phyloP scores from a whole-genome alignment of 2,888 invertebrate genomes.

The Acrocyrtus sp. region DNA sequence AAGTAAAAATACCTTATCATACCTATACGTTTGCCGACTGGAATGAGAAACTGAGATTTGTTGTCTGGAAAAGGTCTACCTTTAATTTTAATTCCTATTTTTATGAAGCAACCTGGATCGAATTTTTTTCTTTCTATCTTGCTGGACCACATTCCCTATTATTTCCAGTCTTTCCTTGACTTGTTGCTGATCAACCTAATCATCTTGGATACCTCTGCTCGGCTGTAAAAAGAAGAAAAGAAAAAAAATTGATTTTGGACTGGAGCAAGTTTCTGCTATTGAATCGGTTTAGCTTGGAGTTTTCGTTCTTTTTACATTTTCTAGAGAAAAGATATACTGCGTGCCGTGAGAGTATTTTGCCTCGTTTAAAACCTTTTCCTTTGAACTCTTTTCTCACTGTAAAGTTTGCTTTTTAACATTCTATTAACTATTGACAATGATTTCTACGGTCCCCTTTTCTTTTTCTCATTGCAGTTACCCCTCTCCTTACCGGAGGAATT shows the following conservation, averaged over 20 bases:
- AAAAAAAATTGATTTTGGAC: conserved; percentile 11
- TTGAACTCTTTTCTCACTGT: background rate
- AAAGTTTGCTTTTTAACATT: conserved; percentile 2
- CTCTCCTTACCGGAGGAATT: too few relatives aligned
- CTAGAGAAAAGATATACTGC: conserved; percentile 11
- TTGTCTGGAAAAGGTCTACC: conserved; percentile 37
- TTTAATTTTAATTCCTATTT: conserved; percentile 24
- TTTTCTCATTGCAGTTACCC: background rate
- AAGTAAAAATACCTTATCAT: too few relatives aligned
- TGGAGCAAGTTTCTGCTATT: too few relatives aligned
- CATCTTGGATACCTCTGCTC: too few relatives aligned
- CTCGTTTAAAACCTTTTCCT: background rate
- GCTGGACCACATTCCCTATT: conserved; percentile 36
- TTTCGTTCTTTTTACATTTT: too few relatives aligned
- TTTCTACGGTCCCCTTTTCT: conserved; percentile 1
- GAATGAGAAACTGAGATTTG: conserved; percentile 48
- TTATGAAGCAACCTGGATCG: too few relatives aligned
- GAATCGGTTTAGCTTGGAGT: too few relatives aligned
- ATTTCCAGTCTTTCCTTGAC: conserved; percentile 41
- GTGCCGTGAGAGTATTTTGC: conserved; percentile 35
- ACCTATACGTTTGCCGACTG: too few relatives aligned
- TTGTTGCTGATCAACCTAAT: conserved; percentile 11
- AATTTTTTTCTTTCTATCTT: too few relatives aligned
- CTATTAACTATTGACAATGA: background rate
- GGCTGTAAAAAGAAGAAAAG: background rate